Conservation (phyloP, 1,140 invertebrate species). For the Ctenoplectra terminalis region DNA sequence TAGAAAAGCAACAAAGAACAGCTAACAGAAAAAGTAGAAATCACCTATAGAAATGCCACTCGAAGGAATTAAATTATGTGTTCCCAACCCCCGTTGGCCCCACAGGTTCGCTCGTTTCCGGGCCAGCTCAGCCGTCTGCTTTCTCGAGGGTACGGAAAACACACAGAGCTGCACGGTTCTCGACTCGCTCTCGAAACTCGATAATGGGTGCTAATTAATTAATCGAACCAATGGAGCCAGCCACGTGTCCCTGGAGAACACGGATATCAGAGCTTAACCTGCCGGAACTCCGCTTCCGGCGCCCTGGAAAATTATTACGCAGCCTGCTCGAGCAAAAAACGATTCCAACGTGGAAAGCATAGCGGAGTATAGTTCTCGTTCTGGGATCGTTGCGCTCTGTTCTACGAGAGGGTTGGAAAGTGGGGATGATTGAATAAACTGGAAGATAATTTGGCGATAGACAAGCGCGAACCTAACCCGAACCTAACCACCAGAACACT, state of each 20-base stretch:
- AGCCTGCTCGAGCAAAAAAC: background rate
- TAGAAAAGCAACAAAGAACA: too few species aligned
- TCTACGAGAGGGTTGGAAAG: too few species aligned
- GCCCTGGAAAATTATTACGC: constrained; percentile 15
- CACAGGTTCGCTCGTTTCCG: background rate
- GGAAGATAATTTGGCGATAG: too few species aligned
- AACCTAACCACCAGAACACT: too few species aligned
- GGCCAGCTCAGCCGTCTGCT: background rate
- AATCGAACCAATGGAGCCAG: constrained; percentile 48
- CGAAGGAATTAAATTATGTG: constrained; percentile 31
- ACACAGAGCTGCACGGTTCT: constrained; percentile 15
- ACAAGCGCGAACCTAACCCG: too few species aligned
- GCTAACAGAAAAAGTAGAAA: too few species aligned
- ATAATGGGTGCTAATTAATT: constrained; percentile 58
- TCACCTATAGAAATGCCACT: constrained; percentile 3
- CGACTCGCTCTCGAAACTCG: constrained; percentile 40
- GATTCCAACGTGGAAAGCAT: background rate
- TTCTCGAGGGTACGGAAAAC: constrained; percentile 34
- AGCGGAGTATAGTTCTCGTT: background rate
- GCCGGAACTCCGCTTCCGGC: constrained; percentile 10
- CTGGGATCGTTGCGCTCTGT: background rate
- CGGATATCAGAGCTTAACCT: constrained; percentile 40
- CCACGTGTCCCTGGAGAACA: constrained; percentile 17
- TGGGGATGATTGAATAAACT: too few species aligned
- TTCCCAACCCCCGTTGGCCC: background rate